Base-by-base conservation (phyloP, 2,888 invertebrate species). In the Ormyrus rosae region DNA sequence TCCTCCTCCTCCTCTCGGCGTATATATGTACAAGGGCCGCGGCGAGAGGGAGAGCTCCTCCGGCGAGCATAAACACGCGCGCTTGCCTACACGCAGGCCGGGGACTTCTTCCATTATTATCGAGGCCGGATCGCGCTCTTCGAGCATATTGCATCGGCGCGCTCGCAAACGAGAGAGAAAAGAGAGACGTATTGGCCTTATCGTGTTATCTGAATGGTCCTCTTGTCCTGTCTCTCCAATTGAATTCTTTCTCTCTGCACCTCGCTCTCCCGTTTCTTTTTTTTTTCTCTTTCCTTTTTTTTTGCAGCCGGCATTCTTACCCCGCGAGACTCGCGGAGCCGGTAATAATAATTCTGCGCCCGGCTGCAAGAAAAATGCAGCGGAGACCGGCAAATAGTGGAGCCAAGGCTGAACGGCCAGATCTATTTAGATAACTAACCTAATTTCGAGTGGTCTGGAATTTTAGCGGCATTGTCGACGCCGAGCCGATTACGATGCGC, bases 91-190 rank as follows among this genome's bases (percentile, higher is more conserved):
- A 83, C 85, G 83, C 82, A 82, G 86, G 81, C 86, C 84, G 19
- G 65, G 58, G 63, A 75, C 68, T 77, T 74, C 85, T 86, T 85
- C 86, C 85, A 86, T 86, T 87, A 87, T 87, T 88, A 88, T 88
- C 88, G 84, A 85, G 84, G 83, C 84, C 82, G 85, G 84, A 89
- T 88, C 88, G 85, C 86, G 87, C 34, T 34, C 34, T 34, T 34
- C 64, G 69, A 86, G 87, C 87, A 89, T 88, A 88, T 88, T 88
- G 86, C 88, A 87, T 88, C 88, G 34, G 34, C 34, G 86, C 84
- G 78, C 75, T 65, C 34, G 68, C 73, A 65, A 67, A 81, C 73
- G 70, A 70, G 82, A 81, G 82, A 78, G 82, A 83, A 82, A 83
- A 81, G 81, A 81, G 78, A 81, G 81, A 78, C 72, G 75, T 81